Base-by-base conservation (phyloP, 2,113 vertebrate species). In the Malurus elegans region DNA sequence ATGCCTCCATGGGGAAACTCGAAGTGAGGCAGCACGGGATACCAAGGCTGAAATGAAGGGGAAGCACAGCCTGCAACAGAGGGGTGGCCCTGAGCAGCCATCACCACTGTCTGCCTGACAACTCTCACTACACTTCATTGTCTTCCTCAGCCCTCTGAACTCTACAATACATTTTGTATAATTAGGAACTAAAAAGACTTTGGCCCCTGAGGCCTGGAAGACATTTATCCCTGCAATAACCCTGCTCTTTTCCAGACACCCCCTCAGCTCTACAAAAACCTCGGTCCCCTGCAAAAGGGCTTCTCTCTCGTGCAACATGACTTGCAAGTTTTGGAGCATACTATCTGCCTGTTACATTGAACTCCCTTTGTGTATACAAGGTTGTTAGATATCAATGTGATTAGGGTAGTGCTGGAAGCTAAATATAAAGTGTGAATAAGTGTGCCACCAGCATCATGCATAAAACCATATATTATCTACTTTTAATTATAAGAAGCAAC, bases 351-450 rank as follows among this genome's bases (percentile, higher is more conserved):
- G 72, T 65, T 38, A 2, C 6, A 20, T 32, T 7, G 1, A 28
- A 79, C 19, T 79, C 14, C 4, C 4, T 66, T 72, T 0, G 0
- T 58, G 25, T 24, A 23, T 24, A 29, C 0, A 0, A 83, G n/a
- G 40, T 20, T 8, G 1, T 42, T 34, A 75, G 42, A 70, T 45
- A 82, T 12, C 6, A 2, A 12, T 29, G 7, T 19, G 12, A 88
- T 76, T 65, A 42, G 14, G 2, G 7, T 53, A 40, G 48, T 48
- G 61, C 2, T 44, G 54, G 34, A 89, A 85, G 48, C 7, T 81
- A 94, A 94, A 94, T 51, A 66, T 14, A 81, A 57, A 75, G 26
- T 1, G 2, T 14, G 36, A 14, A 40, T 7, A 21, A 72, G 8
- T 21, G 12, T 29, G 31, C 13, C 42, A 19, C 18, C 58, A 92